phyloP scores from a whole-genome alignment of 2,888 invertebrate genomes.

The Idaea dimidiata region DNA sequence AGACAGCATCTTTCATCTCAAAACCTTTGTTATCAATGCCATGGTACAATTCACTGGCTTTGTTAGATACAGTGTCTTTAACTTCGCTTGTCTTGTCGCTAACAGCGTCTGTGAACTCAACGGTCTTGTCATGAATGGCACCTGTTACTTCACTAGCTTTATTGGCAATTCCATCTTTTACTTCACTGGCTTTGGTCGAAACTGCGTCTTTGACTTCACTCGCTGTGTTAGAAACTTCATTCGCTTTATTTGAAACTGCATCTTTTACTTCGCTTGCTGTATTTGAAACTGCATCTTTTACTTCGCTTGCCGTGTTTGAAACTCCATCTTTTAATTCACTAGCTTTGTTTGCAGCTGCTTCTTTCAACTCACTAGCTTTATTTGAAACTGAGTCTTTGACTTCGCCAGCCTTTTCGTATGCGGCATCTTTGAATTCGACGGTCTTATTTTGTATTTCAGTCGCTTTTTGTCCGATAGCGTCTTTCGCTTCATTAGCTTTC shows the following conservation, averaged over 20 bases:
- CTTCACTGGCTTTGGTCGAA: constrained; percentile 33
- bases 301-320: constrained; percentile 30
- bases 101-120: constrained; percentile 29
- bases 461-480: constrained; percentile 14
- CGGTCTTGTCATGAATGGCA: constrained; percentile 31
- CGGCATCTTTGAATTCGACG: constrained; percentile 33
- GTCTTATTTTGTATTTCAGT: constrained; percentile 33
- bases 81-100: constrained; percentile 22
- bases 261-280: constrained; percentile 8
- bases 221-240: constrained; percentile 34
- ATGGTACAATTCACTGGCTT: constrained; percentile 24
- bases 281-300: constrained; percentile 35
- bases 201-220: constrained; percentile 32
- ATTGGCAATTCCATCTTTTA: constrained; percentile 37
- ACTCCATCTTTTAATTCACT: constrained; percentile 27
- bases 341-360: constrained; percentile 24
- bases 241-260: constrained; percentile 11
- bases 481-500: constrained; percentile 32
- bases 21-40: constrained; percentile 25
- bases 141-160: constrained; percentile 34
- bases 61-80: constrained; percentile 22
- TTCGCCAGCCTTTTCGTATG: constrained; percentile 28
- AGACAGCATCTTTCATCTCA: constrained; percentile 30
- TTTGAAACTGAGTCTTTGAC: constrained; percentile 26
- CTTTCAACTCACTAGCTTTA: constrained; percentile 29